These are phyloP conservation scores for Drosophila persimilis DNA, from an alignment of 1,140 invertebrate species.

Conservation along the genomic window DNA sequence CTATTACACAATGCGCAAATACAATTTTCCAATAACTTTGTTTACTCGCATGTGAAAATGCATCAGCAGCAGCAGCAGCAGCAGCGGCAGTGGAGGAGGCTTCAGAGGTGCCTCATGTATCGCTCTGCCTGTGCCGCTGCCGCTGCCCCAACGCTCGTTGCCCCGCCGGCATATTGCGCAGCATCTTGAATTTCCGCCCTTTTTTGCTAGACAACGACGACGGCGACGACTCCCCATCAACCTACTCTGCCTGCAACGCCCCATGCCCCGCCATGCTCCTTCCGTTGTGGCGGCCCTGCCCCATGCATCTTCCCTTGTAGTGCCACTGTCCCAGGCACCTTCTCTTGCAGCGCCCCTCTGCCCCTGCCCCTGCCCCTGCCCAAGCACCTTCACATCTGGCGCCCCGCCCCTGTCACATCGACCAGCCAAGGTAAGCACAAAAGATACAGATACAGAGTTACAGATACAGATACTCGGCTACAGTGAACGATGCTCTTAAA, in stretches of 20 bases:
- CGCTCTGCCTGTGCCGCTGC: too few species aligned
- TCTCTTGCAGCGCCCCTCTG: too few species aligned
- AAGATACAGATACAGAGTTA: conserved; percentile 28
- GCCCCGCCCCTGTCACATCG: neutral
- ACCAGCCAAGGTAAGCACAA: conserved; percentile 41
- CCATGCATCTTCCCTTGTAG: too few species aligned
- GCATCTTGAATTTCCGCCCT: conserved; percentile 70
- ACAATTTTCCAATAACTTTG: conserved; percentile 68
- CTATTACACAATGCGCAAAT: conserved; percentile 67
- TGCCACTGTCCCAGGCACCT: too few species aligned
- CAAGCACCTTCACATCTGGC: too few species aligned
- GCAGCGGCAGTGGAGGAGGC: too few species aligned
- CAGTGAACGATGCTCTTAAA: neutral
- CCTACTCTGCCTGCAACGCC: neutral
- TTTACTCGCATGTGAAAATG: conserved; percentile 68
- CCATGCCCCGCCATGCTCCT: neutral
- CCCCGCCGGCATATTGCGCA: conserved; percentile 60
- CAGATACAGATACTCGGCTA: conserved; percentile 14
- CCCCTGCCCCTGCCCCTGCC: too few species aligned
- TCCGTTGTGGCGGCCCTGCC: too few species aligned
- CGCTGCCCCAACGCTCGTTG: too few species aligned
- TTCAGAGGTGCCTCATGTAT: neutral
- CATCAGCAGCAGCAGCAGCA: conserved; percentile 18
- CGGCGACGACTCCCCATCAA: neutral
- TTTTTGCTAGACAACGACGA: conserved; percentile 31